These are phyloP conservation scores for Rhagium mordax DNA, from an alignment of 2,888 invertebrate species.

Conservation along the genomic window DNA sequence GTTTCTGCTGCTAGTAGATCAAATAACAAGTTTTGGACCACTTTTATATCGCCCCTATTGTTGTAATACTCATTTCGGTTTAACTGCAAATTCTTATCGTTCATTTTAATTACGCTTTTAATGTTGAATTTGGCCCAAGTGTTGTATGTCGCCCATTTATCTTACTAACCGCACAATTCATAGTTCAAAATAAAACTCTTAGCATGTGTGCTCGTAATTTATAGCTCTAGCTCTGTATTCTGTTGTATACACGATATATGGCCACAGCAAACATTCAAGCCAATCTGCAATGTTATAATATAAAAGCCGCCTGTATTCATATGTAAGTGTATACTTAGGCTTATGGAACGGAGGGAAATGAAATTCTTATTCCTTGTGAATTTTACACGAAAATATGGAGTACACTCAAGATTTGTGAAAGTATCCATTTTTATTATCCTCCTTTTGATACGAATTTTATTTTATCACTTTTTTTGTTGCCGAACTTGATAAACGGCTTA, in stretches of 20 bases:
- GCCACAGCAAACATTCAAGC: slow-evolving; percentile 1
- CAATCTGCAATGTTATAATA: slow-evolving; percentile 3
- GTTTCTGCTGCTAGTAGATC: too few species aligned
- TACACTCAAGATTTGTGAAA: slow-evolving; percentile 7
- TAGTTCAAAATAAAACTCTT: not conserved
- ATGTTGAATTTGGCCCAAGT: not conserved
- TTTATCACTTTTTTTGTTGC: slow-evolving; percentile 6
- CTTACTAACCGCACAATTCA: not conserved
- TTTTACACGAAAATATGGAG: not conserved
- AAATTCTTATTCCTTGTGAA: slow-evolving; percentile 8
- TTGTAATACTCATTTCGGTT: too few species aligned
- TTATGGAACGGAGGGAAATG: slow-evolving; percentile 6
- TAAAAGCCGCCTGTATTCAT: not conserved
- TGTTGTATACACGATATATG: not conserved
- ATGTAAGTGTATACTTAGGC: slow-evolving; percentile 10
- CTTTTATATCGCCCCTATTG: too few species aligned
- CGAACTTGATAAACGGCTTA: not conserved
- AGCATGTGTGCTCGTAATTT: not conserved
- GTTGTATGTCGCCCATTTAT: not conserved
- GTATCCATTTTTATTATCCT: slow-evolving; percentile 3
- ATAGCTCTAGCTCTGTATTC: not conserved
- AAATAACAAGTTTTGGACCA: too few species aligned
- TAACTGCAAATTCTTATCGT: too few species aligned
- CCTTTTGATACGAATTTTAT: not conserved
- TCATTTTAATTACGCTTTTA: not conserved